A percentile compares a stretch with the other conserved stretches of the same genome.
phyloP scores from a whole-genome alignment of 2,888 invertebrate species.

The Drepana falcataria region DNA sequence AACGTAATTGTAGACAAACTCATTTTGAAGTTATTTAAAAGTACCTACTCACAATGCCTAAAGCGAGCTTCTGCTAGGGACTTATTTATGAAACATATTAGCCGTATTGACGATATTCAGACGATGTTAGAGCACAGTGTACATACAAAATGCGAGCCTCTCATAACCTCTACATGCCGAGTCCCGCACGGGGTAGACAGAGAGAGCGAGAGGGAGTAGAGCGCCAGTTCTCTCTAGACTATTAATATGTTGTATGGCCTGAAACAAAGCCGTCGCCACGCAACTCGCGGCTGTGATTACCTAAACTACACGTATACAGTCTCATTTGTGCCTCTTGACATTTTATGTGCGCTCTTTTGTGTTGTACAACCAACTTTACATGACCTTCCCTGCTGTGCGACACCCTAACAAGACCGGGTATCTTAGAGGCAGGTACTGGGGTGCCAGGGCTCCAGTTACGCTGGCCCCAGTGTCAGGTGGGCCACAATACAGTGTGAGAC shows the following conservation, averaged over 20 bases:
- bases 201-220: too few species aligned
- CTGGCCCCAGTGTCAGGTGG: conserved; percentile 42
- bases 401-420: not conserved
- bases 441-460: conserved; percentile 23
- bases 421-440: conserved; percentile 4
- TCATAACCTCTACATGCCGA: too few species aligned
- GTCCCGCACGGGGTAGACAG: too few species aligned
- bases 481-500: conserved; percentile 62
- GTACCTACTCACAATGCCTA: too few species aligned
- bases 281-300: conserved; percentile 6
- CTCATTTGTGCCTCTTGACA: conserved; percentile 43
- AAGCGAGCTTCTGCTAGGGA: too few species aligned
- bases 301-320: conserved; percentile 37
- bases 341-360: conserved; percentile 62
- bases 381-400: conserved; percentile 20
- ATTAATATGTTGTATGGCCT: not conserved
- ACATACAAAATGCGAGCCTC: too few species aligned
- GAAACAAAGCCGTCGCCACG: conserved; percentile 1
- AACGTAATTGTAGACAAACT: not conserved
- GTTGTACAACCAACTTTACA: conserved; percentile 19
- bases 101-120: too few species aligned
- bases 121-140: too few species aligned
- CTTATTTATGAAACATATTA: too few species aligned
- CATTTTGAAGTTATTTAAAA: not conserved
- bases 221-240: not conserved